These are phyloP conservation scores for Diaphora mendica DNA, from an alignment of 2,888 invertebrate genomes.

Conservation along the genomic window DNA sequence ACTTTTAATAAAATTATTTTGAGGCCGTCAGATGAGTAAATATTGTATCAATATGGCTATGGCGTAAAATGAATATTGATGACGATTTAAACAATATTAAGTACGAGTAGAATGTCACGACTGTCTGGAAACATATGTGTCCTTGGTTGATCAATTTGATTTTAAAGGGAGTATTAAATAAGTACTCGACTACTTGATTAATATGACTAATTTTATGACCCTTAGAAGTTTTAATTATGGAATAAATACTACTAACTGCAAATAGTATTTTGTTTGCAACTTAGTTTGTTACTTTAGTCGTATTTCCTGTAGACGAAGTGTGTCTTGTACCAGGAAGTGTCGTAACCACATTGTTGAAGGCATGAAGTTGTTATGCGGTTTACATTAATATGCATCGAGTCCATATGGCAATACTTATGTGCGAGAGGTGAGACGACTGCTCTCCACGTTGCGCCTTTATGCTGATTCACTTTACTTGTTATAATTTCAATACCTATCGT, in stretches of 20 bases:
- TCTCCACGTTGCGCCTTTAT: conserved; percentile 53
- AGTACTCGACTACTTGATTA: conserved; percentile 5
- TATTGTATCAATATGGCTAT: conserved; percentile 71
- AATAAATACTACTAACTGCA: neutral
- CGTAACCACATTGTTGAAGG: conserved; percentile 70
- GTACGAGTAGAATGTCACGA: conserved; percentile 58
- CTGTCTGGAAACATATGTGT: conserved; percentile 71
- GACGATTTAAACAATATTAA: conserved; percentile 60
- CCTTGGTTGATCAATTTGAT: conserved; percentile 64
- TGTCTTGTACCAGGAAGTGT: conserved; percentile 72
- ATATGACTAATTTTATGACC: neutral
- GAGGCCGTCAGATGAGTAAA: conserved; percentile 54
- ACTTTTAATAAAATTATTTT: conserved; percentile 12
- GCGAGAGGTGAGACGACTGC: conserved; percentile 58
- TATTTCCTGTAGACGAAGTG: conserved; percentile 48
- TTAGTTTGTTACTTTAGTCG: conserved; percentile 32
- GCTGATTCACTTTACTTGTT: conserved; percentile 56
- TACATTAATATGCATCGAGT: conserved; percentile 78
- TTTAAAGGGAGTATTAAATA: conserved; percentile 34
- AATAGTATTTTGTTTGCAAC: neutral
- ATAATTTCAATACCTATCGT: conserved; percentile 46
- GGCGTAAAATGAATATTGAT: conserved; percentile 61
- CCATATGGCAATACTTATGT: conserved; percentile 58
- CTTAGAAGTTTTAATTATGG: neutral
- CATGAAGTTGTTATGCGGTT: conserved; percentile 70